Evolutionary conservation across 2,797 vertebrate genomes (phyloP), one percentile per base, ranked within the genome.

Genomic region (Serranus cabrilla): DNA sequence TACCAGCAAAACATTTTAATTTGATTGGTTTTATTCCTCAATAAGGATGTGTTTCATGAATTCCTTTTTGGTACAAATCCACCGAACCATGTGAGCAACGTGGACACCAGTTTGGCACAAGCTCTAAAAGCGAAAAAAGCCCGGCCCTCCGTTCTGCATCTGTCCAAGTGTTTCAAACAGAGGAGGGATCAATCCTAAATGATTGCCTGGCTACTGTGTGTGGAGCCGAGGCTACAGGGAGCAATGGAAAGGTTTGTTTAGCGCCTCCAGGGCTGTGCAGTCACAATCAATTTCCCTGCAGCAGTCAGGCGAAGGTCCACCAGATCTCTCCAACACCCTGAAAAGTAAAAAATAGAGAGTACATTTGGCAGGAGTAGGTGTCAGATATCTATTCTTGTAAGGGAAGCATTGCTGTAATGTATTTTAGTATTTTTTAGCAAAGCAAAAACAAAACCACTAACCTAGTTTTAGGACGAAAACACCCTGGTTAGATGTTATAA

Each of bases 201-300:
- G 87, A 92, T 92, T 83, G 80, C 51, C 71, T 70, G 39, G 78
- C 69, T 71, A 56, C 74, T 76, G 77, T 76, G 77, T 76, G 66
- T 42, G 25, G 79, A 79, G 80, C 71, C 70, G 82, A 67, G 72
- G 71, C 87, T 66, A 65, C 62, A 73, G 85, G 81, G 89, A 90
- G 87, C 87, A 71, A 79, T 83, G 80, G 77, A 82, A 80, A 86
- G 78, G 85, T 87, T 92, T 88, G 87, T 85, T 91, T 90, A 83
- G 65, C 18, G 56, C 80, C 89, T 83, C 81, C 57, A 25, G 89
- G 86, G 84, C 68, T 54, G 63, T 25, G 68, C 84, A 82, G 84
- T 89, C 86, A 70, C 83, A 86, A 88, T 92, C 92, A 91, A 88
- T 93, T 92, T 91, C 80, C 82, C 71, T 80, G 80, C 86, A 87